Conservation (phyloP, 2,113 vertebrate genomes). For the Microcebus ravelobensis region DNA sequence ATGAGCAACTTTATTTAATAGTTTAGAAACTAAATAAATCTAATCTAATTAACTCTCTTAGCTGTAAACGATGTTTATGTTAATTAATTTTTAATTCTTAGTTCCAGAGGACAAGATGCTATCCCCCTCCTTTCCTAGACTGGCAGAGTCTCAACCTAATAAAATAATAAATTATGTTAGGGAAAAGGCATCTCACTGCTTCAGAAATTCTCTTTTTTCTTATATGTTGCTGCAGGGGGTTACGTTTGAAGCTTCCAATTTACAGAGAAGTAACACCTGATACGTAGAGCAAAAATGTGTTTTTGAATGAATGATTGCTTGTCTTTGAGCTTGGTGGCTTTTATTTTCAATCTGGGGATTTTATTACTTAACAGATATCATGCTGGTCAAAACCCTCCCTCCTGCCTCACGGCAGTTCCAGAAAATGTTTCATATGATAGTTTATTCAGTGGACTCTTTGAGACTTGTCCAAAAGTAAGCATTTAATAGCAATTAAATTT, state of each 20-base stretch:
- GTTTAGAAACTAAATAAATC: constrained; percentile 71
- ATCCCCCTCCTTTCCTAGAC: neutral
- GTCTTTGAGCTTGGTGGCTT: neutral
- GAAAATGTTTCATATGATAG: neutral
- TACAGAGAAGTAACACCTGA: neutral
- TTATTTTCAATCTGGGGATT: neutral
- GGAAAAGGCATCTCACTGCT: neutral
- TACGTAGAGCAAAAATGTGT: neutral
- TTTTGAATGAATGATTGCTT: neutral
- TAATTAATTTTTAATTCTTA: constrained; percentile 73
- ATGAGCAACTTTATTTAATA: constrained; percentile 76
- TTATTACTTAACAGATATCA: neutral
- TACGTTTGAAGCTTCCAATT: neutral
- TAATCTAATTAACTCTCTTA: constrained; percentile 77
- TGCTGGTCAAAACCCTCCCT: neutral
- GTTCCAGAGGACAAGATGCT: constrained; percentile 38
- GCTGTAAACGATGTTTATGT: constrained; percentile 75
- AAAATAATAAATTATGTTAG: neutral
- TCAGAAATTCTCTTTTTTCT: neutral
- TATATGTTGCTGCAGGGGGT: neutral
- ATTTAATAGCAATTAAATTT: neutral
- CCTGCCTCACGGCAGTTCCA: neutral
- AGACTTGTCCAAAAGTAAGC: neutral
- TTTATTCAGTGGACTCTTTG: neutral
- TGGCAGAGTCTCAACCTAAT: neutral